Conservation (phyloP, 2,797 vertebrate species). For the Tapirus indicus region DNA sequence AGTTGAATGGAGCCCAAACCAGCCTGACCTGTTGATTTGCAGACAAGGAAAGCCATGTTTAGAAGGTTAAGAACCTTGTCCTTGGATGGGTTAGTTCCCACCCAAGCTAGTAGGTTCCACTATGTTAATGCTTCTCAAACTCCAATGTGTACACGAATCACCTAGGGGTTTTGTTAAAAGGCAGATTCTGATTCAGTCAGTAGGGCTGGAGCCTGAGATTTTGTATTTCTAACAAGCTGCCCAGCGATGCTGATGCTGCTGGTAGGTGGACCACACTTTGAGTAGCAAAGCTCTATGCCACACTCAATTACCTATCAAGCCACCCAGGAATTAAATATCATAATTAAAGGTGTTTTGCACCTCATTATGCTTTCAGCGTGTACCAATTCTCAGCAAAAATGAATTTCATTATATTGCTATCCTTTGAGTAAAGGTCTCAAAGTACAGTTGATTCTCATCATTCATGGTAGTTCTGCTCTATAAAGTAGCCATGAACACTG, state of each 20-base stretch:
- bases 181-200: not conserved
- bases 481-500: not conserved
- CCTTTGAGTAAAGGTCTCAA: not conserved
- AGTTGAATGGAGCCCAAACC: not conserved
- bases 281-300: not conserved
- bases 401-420: not conserved
- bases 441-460: not conserved
- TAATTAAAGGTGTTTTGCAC: not conserved
- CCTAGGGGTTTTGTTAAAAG: not conserved
- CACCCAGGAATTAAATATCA: not conserved
- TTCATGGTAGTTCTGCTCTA: not conserved
- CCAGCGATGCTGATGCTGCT: not conserved
- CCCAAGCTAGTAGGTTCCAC: not conserved
- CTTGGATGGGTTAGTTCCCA: not conserved
- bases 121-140: constrained; percentile 7
- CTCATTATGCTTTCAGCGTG: not conserved
- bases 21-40: not conserved
- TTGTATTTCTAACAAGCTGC: not conserved
- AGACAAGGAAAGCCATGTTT: not conserved
- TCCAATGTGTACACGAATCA: not conserved
- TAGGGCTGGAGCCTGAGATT: not conserved
- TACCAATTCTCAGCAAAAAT: not conserved
- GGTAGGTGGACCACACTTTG: not conserved
- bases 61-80: not conserved
- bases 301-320: not conserved